Conservation (phyloP, 2,888 invertebrate species). For the Netelia inedita region DNA sequence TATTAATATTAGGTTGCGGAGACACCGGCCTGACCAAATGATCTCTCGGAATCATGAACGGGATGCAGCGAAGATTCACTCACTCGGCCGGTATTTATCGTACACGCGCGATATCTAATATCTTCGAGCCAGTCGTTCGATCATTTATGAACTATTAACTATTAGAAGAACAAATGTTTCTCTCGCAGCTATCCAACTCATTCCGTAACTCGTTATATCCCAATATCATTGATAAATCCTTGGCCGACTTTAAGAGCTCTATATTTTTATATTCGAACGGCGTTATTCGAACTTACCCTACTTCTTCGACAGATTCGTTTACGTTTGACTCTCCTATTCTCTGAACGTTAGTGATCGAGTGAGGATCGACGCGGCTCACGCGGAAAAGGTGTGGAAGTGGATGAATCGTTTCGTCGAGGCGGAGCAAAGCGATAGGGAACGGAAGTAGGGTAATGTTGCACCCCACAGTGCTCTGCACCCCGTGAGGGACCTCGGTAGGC, state of each 20-base stretch:
- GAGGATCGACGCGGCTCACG: conserved; percentile 15
- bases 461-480: conserved; percentile 4
- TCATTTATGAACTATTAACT: conserved; percentile 13
- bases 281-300: background rate
- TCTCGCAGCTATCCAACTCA: background rate
- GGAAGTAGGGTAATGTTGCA: conserved; percentile 44
- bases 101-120: background rate
- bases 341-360: conserved; percentile 39
- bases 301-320: background rate
- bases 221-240: background rate
- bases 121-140: conserved; percentile 10
- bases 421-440: conserved; percentile 40
- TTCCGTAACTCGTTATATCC: background rate
- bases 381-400: conserved; percentile 54
- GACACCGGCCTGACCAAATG: conserved; percentile 41
- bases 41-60: conserved; percentile 20
- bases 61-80: conserved; percentile 34
- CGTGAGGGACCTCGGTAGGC: background rate
- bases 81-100: conserved; percentile 18
- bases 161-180: background rate
- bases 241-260: background rate
- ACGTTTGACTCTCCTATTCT: conserved; percentile 3
- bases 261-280: background rate
- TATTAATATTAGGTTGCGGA: conserved; percentile 77
- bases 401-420: conserved; percentile 51